Conservation (phyloP, 1,140 invertebrate genomes). For the Neelides sp. region DNA sequence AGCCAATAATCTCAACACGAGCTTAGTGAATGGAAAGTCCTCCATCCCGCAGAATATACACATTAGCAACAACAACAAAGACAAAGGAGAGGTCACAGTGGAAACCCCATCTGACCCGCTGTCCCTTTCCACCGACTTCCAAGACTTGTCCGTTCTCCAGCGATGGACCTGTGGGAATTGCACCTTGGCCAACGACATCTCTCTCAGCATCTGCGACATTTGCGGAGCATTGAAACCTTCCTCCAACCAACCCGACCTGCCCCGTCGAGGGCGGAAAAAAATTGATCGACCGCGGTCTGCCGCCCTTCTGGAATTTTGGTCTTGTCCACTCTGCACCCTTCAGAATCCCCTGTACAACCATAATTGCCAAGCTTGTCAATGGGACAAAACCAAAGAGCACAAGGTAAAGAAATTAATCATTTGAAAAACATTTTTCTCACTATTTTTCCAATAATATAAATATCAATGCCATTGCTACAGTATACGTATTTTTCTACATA, state of each 20-base stretch:
- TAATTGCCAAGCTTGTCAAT: slow-evolving; percentile 59
- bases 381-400: slow-evolving; percentile 23
- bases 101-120: slow-evolving; percentile 35
- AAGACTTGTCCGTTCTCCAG: slow-evolving; percentile 32
- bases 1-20: too few species aligned
- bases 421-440: slow-evolving; percentile 1
- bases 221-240: slow-evolving; percentile 54
- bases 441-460: too few species aligned
- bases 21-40: too few species aligned
- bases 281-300: slow-evolving; percentile 23
- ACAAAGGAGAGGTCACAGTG: background rate
- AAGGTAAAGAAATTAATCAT: slow-evolving; percentile 15
- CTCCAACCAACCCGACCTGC: background rate
- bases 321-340: slow-evolving; percentile 61
- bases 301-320: slow-evolving; percentile 51
- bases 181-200: slow-evolving; percentile 61
- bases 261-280: slow-evolving; percentile 8
- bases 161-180: slow-evolving; percentile 78
- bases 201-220: slow-evolving; percentile 57
- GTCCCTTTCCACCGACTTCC: slow-evolving; percentile 14
- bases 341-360: slow-evolving; percentile 60
- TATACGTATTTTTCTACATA: too few species aligned
- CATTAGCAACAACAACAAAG: background rate
- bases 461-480: too few species aligned
- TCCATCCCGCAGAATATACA: too few species aligned